Conservation (phyloP, 2,888 invertebrate genomes). For the Hypolimnas misippus region DNA sequence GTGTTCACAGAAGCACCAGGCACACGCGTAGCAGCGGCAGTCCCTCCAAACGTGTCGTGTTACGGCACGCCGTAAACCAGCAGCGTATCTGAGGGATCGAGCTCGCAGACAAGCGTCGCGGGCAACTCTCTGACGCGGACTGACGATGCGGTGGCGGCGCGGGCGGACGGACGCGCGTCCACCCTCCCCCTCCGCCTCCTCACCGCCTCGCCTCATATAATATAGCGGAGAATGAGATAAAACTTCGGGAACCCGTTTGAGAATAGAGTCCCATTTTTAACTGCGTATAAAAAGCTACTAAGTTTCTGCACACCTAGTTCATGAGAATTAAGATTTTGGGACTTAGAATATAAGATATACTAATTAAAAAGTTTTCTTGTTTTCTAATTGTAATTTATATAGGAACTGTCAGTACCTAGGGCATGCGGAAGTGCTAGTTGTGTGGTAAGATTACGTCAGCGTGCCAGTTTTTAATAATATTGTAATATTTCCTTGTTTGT, state of each 20-base stretch:
- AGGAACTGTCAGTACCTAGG: constrained; percentile 59
- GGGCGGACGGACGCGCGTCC: constrained; percentile 74
- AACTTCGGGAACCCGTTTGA: constrained; percentile 68
- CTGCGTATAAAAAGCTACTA: constrained; percentile 48
- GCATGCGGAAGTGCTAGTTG: constrained; percentile 76
- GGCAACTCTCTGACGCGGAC: constrained; percentile 80
- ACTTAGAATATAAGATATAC: constrained; percentile 5
- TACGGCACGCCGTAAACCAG: constrained; percentile 84
- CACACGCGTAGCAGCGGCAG: constrained; percentile 77
- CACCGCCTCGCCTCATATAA: constrained; percentile 62
- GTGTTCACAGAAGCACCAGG: constrained; percentile 77
- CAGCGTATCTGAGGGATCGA: constrained; percentile 83
- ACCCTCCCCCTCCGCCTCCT: constrained; percentile 55
- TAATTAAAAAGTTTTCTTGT: background rate
- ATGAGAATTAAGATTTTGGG: background rate
- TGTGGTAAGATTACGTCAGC: constrained; percentile 76
- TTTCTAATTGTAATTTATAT: constrained; percentile 36
- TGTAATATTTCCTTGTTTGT: constrained; percentile 78
- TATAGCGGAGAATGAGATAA: constrained; percentile 70
- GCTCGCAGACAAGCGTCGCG: constrained; percentile 78
- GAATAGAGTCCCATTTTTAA: constrained; percentile 74
- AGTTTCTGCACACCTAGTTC: constrained; percentile 38
- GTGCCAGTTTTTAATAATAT: constrained; percentile 80
- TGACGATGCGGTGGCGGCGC: constrained; percentile 79
- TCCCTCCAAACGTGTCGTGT: constrained; percentile 85